Percentiles rank a stretch among this genome's conserved stretches.
phyloP scores from a whole-genome alignment of 2,888 invertebrate species.

The Nymphalis urticae region DNA sequence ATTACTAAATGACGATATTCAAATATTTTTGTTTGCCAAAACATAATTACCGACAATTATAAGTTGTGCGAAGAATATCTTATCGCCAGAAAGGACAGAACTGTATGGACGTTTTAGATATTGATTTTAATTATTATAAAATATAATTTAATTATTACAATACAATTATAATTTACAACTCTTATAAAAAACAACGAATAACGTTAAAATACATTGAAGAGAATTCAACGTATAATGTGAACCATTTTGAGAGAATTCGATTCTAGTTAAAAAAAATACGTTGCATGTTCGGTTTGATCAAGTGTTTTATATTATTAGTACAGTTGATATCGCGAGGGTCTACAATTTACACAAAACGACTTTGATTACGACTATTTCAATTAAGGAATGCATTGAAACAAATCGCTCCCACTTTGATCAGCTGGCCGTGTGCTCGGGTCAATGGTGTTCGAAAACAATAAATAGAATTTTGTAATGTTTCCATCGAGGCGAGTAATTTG shows the following conservation, averaged over 20 bases:
- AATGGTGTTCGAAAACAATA: constrained; percentile 24
- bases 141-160: too few species aligned
- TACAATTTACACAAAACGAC: constrained; percentile 32
- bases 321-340: constrained; percentile 37
- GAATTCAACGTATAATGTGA: too few species aligned
- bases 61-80: too few species aligned
- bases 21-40: too few species aligned
- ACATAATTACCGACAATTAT: too few species aligned
- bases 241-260: background rate
- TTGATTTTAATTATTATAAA: too few species aligned
- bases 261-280: constrained; percentile 21
- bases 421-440: constrained; percentile 30
- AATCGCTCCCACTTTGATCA: constrained; percentile 43
- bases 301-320: constrained; percentile 48
- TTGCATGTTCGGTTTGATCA: constrained; percentile 55
- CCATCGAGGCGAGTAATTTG: constrained; percentile 5
- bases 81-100: too few species aligned
- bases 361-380: constrained; percentile 45
- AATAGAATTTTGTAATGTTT: constrained; percentile 21
- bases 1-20: too few species aligned
- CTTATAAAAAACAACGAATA: too few species aligned
- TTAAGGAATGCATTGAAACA: constrained; percentile 48
- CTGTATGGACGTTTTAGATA: too few species aligned
- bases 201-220: too few species aligned
- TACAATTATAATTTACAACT: too few species aligned